Evolutionary conservation across 2,113 vertebrate genomes (phyloP), one percentile per base, ranked within the genome.

Genomic region (Osmerus eperlanus): DNA sequence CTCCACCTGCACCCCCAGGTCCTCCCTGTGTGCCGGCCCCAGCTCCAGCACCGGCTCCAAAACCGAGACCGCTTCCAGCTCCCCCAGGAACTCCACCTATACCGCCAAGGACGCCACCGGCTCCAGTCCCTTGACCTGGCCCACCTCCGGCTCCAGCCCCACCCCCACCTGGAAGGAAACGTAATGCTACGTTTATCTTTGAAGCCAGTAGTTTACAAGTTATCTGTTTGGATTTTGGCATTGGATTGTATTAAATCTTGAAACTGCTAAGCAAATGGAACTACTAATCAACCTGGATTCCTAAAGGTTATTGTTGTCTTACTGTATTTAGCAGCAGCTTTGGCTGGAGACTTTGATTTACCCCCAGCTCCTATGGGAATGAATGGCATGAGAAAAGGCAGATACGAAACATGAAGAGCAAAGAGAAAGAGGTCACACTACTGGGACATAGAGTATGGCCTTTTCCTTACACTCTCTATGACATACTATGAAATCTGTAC

Each of bases 251-350:
- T 5, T 47, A 47, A 47, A 11, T 47, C 7, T 47, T 47, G 9
- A 47, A 47, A 47, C 41, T 47, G 9, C 41, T 47, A 47, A 47
- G 9, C 9, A 9, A 9, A 11, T 0, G 12, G 41, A 47, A 47
- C 8, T 47, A 28, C 13, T 29, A 28, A 62, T 28, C 14, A 4
- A 28, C 14, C 3, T 12, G 14, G 60, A 15, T 29, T 21, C 14
- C 7, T 4, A 47, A 36, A 60, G 11, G 9, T 11, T 5, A 51
- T 2, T 55, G 15, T 75, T 3, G 59, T 5, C 54, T 84, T 88
- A 89, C 89, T 87, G 0, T 89, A 88, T 85, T 89, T 91, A 71
- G 88, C 82, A 70, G 87, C 86, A 69, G 68, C 63, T 84, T 91
- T 89, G 16, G 77, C 89, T 56, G 76, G 83, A 59, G 84, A 89